Percentiles rank a stretch among this genome's conserved stretches.
Conservation (phyloP, 2,888 invertebrate genomes). For the Netelia inedita region DNA sequence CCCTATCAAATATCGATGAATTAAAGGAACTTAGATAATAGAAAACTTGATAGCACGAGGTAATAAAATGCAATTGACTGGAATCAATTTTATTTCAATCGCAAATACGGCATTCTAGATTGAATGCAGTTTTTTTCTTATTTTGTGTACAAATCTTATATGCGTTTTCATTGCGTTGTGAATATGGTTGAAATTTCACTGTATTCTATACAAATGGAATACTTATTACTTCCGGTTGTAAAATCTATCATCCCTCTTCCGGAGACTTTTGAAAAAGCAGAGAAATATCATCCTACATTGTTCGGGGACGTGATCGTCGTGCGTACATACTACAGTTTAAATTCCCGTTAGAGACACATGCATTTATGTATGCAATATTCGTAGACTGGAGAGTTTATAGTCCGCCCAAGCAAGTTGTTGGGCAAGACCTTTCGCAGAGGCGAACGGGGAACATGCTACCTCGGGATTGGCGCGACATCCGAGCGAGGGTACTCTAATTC, state of each 20-base stretch:
- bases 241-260: neutral
- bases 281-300: neutral
- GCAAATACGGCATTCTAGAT: too few relatives aligned
- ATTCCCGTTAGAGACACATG: slow-evolving; percentile 65
- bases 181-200: neutral
- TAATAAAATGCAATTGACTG: too few relatives aligned
- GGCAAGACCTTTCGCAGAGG: slow-evolving; percentile 2
- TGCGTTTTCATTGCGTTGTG: neutral
- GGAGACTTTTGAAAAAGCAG: neutral
- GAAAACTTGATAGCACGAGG: too few relatives aligned
- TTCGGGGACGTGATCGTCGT: neutral
- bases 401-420: slow-evolving; percentile 20
- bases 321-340: neutral
- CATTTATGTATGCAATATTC: slow-evolving; percentile 77
- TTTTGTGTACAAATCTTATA: neutral
- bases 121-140: neutral
- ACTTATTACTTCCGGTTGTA: neutral
- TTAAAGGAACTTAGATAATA: too few relatives aligned
- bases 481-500: slow-evolving; percentile 46
- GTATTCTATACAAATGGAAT: neutral
- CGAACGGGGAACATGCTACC: slow-evolving; percentile 1
- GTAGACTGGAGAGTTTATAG: slow-evolving; percentile 40
- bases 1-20: too few relatives aligned
- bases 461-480: slow-evolving; percentile 6
- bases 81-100: too few relatives aligned